Evolutionary conservation across 2,113 vertebrate genomes (phyloP).

Genomic region (Gyps fulvus): DNA sequence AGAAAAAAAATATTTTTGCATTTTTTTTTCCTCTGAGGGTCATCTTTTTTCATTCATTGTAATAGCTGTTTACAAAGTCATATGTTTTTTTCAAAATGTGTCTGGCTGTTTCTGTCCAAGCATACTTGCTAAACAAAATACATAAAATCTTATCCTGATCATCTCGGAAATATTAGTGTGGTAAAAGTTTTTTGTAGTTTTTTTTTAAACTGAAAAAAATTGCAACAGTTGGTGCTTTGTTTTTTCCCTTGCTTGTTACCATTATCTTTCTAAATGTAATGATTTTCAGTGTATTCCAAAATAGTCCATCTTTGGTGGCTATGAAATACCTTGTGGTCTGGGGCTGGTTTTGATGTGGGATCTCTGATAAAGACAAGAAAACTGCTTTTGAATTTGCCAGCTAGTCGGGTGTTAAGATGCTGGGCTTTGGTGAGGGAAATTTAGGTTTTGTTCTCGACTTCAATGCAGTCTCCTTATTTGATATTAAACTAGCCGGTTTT

Average conservation of each 20-base stretch:
- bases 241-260: not conserved
- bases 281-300: not conserved
- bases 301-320: not conserved
- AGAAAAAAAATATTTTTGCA: not conserved
- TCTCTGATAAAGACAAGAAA: not conserved
- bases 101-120: not conserved
- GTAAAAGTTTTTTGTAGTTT: not conserved
- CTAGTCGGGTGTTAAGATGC: not conserved
- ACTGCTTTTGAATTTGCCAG: not conserved
- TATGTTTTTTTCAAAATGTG: not conserved
- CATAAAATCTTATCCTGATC: not conserved
- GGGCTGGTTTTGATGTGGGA: not conserved
- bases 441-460: not conserved
- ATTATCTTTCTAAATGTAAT: not conserved
- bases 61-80: not conserved
- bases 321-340: not conserved
- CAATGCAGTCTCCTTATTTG: not conserved
- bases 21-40: too few species aligned
- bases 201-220: not conserved
- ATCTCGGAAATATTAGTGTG: not conserved
- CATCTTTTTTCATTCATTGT: not conserved
- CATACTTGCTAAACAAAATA: not conserved
- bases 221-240: not conserved
- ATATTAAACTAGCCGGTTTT: not conserved
- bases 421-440: not conserved